Percentiles rank a stretch among this genome's conserved stretches.
Conservation (phyloP, 2,888 invertebrate genomes). For the Trypoxylon attenuatum region DNA sequence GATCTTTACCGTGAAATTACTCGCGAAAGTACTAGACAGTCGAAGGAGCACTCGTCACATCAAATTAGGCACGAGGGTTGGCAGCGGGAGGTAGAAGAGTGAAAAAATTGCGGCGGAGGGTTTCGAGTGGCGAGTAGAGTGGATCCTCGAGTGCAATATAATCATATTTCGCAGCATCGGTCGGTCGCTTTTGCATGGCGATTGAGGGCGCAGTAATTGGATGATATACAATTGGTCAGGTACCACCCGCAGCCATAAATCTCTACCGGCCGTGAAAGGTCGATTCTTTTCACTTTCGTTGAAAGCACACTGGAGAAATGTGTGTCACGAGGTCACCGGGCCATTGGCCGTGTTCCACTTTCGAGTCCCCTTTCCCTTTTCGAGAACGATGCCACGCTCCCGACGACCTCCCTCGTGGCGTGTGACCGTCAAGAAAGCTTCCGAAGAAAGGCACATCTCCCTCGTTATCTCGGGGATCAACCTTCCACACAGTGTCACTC, state of each 20-base stretch:
- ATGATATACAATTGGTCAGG: slow-evolving; percentile 27
- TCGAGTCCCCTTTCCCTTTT: slow-evolving; percentile 65
- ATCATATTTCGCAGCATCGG: slow-evolving; percentile 9
- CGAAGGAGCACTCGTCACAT: no score
- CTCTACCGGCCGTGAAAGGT: slow-evolving; percentile 45
- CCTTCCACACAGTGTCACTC: no score
- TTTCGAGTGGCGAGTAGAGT: no score
- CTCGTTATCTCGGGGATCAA: no score
- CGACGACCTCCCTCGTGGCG: no score
- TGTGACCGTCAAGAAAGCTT: no score
- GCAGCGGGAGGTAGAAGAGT: no score
- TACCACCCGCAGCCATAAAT: slow-evolving; percentile 54
- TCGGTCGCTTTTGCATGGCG: slow-evolving; percentile 9
- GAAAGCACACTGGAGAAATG: slow-evolving; percentile 64
- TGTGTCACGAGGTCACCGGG: slow-evolving; percentile 72
- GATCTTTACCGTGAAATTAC: no score
- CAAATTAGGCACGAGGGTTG: no score
- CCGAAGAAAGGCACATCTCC: no score
- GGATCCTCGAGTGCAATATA: background rate
- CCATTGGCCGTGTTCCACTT: slow-evolving; percentile 73
- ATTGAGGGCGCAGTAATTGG: slow-evolving; percentile 10
- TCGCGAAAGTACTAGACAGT: no score
- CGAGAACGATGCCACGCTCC: slow-evolving; percentile 41
- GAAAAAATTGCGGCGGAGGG: no score
- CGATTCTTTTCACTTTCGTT: slow-evolving; percentile 73